Percentiles rank a stretch among this genome's conserved stretches.
Conservation (phyloP, 2,113 vertebrate genomes). For the Lepus europaeus region DNA sequence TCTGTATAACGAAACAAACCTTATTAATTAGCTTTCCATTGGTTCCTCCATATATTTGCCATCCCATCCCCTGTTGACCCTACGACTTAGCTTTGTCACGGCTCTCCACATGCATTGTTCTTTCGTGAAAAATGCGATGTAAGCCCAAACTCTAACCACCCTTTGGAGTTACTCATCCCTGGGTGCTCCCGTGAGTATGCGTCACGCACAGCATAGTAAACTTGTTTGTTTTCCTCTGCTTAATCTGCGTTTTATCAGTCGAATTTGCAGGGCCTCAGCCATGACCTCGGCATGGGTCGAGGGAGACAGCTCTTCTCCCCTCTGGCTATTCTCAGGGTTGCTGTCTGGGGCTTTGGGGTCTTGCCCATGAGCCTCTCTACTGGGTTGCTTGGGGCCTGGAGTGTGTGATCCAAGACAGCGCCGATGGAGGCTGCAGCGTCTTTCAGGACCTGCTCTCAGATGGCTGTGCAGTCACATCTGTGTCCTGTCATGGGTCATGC, state of each 20-base stretch:
- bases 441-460: background rate
- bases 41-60: background rate
- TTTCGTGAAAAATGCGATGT: background rate
- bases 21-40: background rate
- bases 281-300: background rate
- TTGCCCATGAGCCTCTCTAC: background rate
- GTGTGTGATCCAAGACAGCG: accelerated
- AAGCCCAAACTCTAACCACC: background rate
- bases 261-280: background rate
- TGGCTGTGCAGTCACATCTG: background rate
- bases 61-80: background rate
- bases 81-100: background rate
- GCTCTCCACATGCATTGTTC: background rate
- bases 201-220: background rate
- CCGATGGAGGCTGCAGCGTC: background rate
- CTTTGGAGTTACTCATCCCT: background rate
- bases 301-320: background rate
- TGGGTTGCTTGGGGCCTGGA: background rate
- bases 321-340: background rate
- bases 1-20: background rate
- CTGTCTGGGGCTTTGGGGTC: background rate
- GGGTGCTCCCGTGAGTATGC: no score
- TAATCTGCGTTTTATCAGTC: background rate
- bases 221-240: background rate
- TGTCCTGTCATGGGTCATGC: background rate